A percentile compares a stretch with the other conserved stretches of the same genome.
Conservation (phyloP, 2,888 invertebrate genomes). For the Heteropelma amictum region DNA sequence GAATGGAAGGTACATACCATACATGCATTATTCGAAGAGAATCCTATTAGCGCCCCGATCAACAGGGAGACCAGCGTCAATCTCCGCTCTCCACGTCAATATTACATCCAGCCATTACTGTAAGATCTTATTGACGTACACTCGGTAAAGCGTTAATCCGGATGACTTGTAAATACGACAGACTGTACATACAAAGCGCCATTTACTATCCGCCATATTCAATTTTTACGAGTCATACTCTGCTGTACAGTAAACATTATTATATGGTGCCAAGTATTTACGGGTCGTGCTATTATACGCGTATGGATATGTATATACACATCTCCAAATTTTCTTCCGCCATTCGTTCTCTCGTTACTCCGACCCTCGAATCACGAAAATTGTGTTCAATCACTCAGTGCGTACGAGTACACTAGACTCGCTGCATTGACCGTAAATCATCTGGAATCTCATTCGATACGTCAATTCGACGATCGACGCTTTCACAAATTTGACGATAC, state of each 20-base stretch:
- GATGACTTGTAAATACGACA: slow-evolving; percentile 44
- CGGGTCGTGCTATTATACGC: slow-evolving; percentile 16
- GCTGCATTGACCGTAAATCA: slow-evolving; percentile 26
- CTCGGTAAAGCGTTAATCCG: slow-evolving; percentile 31
- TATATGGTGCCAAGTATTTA: slow-evolving; percentile 28
- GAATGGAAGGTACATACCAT: too few species aligned
- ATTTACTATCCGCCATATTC: slow-evolving; percentile 6
- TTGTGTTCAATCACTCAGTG: slow-evolving; percentile 43
- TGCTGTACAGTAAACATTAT: neutral
- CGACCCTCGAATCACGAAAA: slow-evolving; percentile 6
- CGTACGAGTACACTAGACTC: neutral
- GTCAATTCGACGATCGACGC: neutral
- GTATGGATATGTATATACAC: neutral
- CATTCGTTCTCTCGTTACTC: slow-evolving; percentile 25
- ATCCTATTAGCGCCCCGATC: slow-evolving; percentile 57
- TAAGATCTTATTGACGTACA: slow-evolving; percentile 28
- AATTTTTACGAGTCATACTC: slow-evolving; percentile 29
- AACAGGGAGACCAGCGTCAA: slow-evolving; percentile 53
- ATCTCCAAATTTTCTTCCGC: slow-evolving; percentile 19
- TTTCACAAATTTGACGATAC: neutral
- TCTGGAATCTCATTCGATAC: neutral
- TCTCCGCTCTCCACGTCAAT: slow-evolving; percentile 44
- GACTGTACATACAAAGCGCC: slow-evolving; percentile 7
- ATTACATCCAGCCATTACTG: slow-evolving; percentile 20
- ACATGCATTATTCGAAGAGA: slow-evolving; percentile 42